Percentiles rank a stretch among this genome's conserved stretches.
Conservation (phyloP, 92 coral and sea anemone genomes). For the Pocillopora grandis region DNA sequence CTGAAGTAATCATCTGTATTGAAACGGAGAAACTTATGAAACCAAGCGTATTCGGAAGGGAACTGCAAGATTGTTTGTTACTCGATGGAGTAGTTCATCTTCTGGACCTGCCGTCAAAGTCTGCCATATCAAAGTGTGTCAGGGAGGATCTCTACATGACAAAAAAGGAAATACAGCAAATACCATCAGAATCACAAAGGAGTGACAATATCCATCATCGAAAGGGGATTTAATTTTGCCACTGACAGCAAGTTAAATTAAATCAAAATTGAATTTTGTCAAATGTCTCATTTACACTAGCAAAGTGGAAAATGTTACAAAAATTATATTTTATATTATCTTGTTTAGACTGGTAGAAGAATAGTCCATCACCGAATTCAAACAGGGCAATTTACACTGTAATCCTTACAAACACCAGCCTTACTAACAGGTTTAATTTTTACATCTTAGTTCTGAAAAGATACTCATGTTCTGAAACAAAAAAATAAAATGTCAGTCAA, state of each 20-base stretch:
- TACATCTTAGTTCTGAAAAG: neutral
- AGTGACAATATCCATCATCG: too few species aligned
- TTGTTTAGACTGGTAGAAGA: too few species aligned
- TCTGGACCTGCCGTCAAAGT: conserved; percentile 15
- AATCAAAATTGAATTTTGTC: neutral
- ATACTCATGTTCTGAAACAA: neutral
- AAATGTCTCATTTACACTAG: too few species aligned
- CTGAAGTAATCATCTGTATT: conserved; percentile 21
- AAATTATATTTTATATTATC: too few species aligned
- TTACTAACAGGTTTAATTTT: neutral
- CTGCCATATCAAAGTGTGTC: conserved; percentile 17
- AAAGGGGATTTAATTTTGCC: neutral
- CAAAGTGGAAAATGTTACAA: too few species aligned
- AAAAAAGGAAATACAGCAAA: conserved; percentile 34
- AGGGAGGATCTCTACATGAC: conserved; percentile 44
- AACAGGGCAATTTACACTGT: neutral
- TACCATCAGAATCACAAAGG: conserved; percentile 10
- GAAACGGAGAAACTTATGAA: conserved; percentile 45
- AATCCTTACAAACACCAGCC: neutral
- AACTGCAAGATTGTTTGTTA: conserved; percentile 39
- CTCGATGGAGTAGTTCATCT: conserved; percentile 47
- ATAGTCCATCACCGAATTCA: neutral
- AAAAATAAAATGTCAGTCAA: neutral
- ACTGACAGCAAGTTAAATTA: neutral
- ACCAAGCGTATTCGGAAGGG: conserved; percentile 29